Base-by-base conservation (phyloP, 2,797 vertebrate species). In the Sebastes paucispinis region DNA sequence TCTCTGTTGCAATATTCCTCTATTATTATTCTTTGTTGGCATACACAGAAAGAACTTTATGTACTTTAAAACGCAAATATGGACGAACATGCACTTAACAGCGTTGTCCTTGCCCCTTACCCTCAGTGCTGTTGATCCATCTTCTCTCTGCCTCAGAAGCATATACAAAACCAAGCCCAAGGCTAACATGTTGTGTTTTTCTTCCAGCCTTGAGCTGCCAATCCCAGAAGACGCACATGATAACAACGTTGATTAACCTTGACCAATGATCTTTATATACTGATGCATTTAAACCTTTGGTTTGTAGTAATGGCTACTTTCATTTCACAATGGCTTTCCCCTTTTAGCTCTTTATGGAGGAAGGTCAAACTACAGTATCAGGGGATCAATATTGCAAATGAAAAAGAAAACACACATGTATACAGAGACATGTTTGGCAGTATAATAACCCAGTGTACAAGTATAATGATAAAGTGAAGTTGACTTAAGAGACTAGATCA, bases 91-190 rank as follows among this genome's bases (percentile, higher is more conserved):
- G 47, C 59, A 60, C 73, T 75, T 79, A 73, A 72, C 50, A 24
- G 67, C 54, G 65, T 62, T 80, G 80, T 86, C 89, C 85, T 91
- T 90, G 81, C 64, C 73, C 86, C 68, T 79, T 65, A n/a, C 70
- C 76, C 77, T 86, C 20, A 11, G 29, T 75, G 62, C 59, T 25
- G 57, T 50, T 64, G 73, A 90, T 88, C 74, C 25, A 55, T 82
- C 65, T 66, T 55, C 24, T 59, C 22, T 14, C 8, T 22, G 54
- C 55, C 60, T 73, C 68, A 25, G 29, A 52, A 24, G 32, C 18
- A 6, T 7, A 62, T 47, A 36, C n/a, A 65, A 60, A 71, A 62
- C n/a, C 81, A 36, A 57, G 18, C 39, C 58, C 20, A 57, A 63
- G 63, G 58, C 57, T 32, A 24, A 6, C 22, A 39, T 68, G 36